phyloP scores from a whole-genome alignment of 2,888 invertebrate genomes.

The Endotricha flammealis region DNA sequence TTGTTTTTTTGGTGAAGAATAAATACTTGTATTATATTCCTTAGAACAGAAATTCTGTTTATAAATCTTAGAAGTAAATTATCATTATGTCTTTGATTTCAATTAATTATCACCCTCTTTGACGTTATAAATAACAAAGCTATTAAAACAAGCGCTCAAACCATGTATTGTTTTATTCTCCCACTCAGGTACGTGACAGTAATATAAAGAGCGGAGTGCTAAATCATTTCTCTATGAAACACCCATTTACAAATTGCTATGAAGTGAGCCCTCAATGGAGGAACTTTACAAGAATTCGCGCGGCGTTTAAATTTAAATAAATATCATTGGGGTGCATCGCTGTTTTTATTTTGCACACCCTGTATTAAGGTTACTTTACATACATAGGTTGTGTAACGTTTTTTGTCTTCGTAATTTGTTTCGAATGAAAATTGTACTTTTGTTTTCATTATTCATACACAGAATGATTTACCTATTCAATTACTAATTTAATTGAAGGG shows the following conservation, averaged over 20 bases:
- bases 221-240: conserved; percentile 39
- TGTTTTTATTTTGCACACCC: conserved; percentile 33
- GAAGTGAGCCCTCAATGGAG: conserved; percentile 44
- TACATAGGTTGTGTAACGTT: no score
- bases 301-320: conserved; percentile 67
- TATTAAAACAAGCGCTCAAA: neutral
- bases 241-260: conserved; percentile 68
- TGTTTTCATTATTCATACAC: no score
- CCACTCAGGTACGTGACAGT: neutral
- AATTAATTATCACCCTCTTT: neutral
- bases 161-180: neutral
- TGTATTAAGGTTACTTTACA: conserved; percentile 36
- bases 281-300: conserved; percentile 43
- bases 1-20: no score
- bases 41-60: no score
- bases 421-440: no score
- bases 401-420: no score
- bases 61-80: no score
- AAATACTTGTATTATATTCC: no score
- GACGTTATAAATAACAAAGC: neutral
- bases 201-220: conserved; percentile 23
- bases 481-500: no score
- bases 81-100: no score
- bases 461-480: no score
- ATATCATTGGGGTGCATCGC: conserved; percentile 32